Conservation (phyloP, 2,113 vertebrate genomes). For the Onychostoma macrolepis region DNA sequence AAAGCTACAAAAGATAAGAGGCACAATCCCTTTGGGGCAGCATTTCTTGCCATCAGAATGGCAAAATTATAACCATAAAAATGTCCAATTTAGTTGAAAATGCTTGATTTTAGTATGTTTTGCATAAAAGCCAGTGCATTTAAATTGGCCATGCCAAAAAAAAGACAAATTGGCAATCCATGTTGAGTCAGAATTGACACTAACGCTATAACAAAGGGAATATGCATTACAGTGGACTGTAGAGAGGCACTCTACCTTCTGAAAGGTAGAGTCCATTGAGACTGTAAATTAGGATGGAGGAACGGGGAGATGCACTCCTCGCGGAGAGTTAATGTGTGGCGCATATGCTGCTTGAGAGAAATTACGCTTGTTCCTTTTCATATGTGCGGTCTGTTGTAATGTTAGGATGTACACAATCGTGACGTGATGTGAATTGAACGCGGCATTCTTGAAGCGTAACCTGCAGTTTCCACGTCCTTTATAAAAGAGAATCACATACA, state of each 20-base stretch:
- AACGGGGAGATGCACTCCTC: conserved; percentile 49
- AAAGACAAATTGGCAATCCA: conserved; percentile 88
- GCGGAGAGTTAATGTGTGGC: conserved; percentile 43
- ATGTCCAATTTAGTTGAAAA: conserved; percentile 89
- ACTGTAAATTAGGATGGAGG: conserved; percentile 59
- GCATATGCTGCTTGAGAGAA: conserved; percentile 46
- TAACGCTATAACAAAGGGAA: conserved; percentile 69
- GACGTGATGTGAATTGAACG: conserved; percentile 23
- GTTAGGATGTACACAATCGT: conserved; percentile 47
- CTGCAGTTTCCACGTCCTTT: conserved; percentile 15
- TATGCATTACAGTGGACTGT: conserved; percentile 59
- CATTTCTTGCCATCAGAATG: conserved; percentile 85
- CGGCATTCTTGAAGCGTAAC: not conserved
- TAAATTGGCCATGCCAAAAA: conserved; percentile 81
- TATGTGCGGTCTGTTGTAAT: conserved; percentile 37
- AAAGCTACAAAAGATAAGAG: conserved; percentile 77
- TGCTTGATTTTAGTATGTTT: conserved; percentile 88
- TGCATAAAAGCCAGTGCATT: conserved; percentile 94
- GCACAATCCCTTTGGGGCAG: conserved; percentile 80
- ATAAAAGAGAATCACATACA: not conserved
- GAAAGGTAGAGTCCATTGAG: conserved; percentile 60
- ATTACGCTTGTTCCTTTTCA: conserved; percentile 54
- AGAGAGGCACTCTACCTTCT: conserved; percentile 60
- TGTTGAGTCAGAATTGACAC: conserved; percentile 68
- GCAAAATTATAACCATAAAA: conserved; percentile 93